Evolutionary conservation across 1,140 invertebrate genomes (phyloP).

Genomic region (Cryptotermes secundus): DNA sequence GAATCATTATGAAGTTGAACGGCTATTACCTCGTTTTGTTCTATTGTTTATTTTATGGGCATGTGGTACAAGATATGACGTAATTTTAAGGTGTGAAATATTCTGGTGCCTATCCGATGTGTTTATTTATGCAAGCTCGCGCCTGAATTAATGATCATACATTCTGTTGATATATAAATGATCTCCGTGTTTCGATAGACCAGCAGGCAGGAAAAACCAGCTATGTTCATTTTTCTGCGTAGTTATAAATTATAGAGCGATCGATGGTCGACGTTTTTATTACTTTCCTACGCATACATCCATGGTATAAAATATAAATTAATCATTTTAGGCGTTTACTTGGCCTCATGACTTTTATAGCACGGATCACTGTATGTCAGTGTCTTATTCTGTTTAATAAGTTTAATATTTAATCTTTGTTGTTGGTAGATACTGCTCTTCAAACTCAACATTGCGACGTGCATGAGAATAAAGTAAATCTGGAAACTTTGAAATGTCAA

Average conservation of each 20-base stretch:
- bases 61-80: neutral
- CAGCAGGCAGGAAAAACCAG: neutral
- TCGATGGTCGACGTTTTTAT: neutral
- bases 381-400: too few species aligned
- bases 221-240: neutral
- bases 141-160: neutral
- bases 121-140: neutral
- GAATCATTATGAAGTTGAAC: neutral
- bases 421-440: too few species aligned
- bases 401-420: too few species aligned
- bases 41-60: neutral
- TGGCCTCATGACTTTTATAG: neutral
- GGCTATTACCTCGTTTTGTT: neutral
- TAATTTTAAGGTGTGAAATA: neutral
- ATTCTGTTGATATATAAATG: neutral
- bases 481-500: too few species aligned
- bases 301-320: neutral
- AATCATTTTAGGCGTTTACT: neutral
- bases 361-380: too few species aligned
- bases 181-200: neutral
- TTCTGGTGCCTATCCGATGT: neutral
- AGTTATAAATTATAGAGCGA: neutral
- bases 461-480: too few species aligned
- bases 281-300: neutral
- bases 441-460: too few species aligned